Evolutionary conservation across 2,888 invertebrate genomes (phyloP).

Genomic region (Argyresthia albistria): DNA sequence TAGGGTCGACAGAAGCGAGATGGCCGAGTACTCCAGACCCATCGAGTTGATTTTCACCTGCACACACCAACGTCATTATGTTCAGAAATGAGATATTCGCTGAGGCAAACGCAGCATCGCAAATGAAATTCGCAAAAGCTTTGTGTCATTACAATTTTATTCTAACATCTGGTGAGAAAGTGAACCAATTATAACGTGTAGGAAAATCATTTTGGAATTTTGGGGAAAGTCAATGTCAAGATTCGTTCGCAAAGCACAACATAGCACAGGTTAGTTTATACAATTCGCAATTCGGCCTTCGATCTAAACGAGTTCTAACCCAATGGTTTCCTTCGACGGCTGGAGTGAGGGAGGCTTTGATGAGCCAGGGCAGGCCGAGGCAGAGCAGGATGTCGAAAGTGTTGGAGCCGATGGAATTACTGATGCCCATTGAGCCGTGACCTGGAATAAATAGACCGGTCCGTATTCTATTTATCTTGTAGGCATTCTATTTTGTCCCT

Average conservation of each 20-base stretch:
- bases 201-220: too few species aligned
- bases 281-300: neutral
- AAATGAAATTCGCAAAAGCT: neutral
- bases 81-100: neutral
- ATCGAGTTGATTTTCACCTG: constrained; percentile 91
- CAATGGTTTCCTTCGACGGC: constrained; percentile 84
- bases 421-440: constrained; percentile 92
- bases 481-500: too few species aligned
- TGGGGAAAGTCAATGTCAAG: too few species aligned
- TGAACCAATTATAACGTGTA: too few species aligned
- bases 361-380: constrained; percentile 90
- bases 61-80: neutral
- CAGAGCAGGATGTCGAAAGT: constrained; percentile 92
- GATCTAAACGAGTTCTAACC: constrained; percentile 52
- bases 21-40: constrained; percentile 91
- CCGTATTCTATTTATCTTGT: neutral
- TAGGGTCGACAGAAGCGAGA: constrained; percentile 89
- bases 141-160: too few species aligned
- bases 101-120: constrained; percentile 4
- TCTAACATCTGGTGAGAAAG: too few species aligned
- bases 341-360: constrained; percentile 88
- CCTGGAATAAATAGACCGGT: constrained; percentile 59
- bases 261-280: too few species aligned
- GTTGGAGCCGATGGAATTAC: constrained; percentile 92
- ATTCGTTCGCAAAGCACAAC: too few species aligned